phyloP scores from a whole-genome alignment of 1,140 invertebrate genomes.

The Drosophila mauritiana region DNA sequence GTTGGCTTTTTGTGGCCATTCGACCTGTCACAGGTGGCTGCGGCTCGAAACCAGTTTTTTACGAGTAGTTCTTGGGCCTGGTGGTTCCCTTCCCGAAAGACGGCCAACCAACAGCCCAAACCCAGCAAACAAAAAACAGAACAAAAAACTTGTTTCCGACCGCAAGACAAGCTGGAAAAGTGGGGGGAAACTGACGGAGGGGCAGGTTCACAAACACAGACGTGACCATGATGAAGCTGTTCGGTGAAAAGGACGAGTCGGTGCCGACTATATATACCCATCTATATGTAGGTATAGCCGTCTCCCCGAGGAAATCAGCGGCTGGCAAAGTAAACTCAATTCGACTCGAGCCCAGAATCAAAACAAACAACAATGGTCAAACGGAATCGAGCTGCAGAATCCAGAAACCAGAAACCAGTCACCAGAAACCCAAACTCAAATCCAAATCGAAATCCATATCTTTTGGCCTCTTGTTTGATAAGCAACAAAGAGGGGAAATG shows the following conservation, averaged over 20 bases:
- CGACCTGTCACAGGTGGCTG: constrained; percentile 64
- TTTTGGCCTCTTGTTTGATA: constrained; percentile 22
- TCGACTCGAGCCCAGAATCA: constrained; percentile 61
- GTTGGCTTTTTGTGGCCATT: constrained; percentile 13
- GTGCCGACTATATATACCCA: constrained; percentile 2
- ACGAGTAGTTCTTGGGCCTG: constrained; percentile 43
- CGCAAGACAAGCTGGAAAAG: constrained; percentile 33
- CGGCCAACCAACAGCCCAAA: constrained; percentile 19
- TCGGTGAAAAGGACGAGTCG: constrained; percentile 53
- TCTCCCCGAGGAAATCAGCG: constrained; percentile 74
- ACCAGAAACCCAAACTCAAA: constrained; percentile 7
- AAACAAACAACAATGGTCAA: constrained; percentile 68
- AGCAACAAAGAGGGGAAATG: constrained; percentile 44
- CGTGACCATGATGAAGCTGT: constrained; percentile 64
- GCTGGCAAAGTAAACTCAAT: constrained; percentile 52
- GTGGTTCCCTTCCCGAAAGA: constrained; percentile 17
- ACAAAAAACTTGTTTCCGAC: constrained; percentile 54
- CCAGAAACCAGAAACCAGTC: constrained; percentile 15
- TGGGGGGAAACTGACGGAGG: constrained; percentile 11
- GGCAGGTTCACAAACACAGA: constrained; percentile 23
- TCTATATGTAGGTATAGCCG: constrained; percentile 2
- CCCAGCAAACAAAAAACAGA: constrained; percentile 16
- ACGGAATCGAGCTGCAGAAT: constrained; percentile 39
- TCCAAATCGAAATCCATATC: constrained; percentile 19
- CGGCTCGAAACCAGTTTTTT: constrained; percentile 44